Conservation (phyloP, 2,113 vertebrate species). For the Prunella himalayana region DNA sequence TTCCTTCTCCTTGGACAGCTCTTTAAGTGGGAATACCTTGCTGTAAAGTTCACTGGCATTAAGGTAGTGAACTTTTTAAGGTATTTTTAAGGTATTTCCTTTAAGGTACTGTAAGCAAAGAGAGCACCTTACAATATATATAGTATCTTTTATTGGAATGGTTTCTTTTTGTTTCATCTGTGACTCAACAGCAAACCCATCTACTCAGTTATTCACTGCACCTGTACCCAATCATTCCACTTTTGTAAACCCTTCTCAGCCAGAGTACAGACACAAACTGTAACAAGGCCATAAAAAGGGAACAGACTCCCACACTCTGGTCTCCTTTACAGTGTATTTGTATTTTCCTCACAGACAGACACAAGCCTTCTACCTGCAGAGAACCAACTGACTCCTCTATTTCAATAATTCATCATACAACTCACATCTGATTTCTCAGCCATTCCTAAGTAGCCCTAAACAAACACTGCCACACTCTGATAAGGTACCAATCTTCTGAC, state of each 20-base stretch:
- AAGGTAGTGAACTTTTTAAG: background rate
- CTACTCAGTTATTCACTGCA: background rate
- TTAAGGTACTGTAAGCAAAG: background rate
- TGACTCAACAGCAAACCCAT: background rate
- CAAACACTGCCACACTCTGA: background rate
- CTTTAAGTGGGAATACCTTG: background rate
- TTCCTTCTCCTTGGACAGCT: background rate
- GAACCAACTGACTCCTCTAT: background rate
- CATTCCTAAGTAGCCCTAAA: background rate
- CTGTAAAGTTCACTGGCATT: background rate
- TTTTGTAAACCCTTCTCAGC: background rate
- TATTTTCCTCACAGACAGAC: background rate
- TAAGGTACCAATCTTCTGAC: background rate
- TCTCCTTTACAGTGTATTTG: background rate
- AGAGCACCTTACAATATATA: background rate
- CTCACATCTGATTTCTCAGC: background rate
- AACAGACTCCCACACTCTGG: background rate
- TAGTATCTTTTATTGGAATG: background rate
- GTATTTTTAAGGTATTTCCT: background rate
- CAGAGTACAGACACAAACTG: background rate
- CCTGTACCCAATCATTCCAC: background rate
- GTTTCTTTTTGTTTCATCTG: background rate
- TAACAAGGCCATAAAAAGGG: background rate
- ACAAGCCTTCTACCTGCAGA: background rate
- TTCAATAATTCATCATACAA: background rate